These are phyloP conservation scores for Solenopsis invicta DNA, from an alignment of 1,140 invertebrate genomes.

Conservation along the genomic window DNA sequence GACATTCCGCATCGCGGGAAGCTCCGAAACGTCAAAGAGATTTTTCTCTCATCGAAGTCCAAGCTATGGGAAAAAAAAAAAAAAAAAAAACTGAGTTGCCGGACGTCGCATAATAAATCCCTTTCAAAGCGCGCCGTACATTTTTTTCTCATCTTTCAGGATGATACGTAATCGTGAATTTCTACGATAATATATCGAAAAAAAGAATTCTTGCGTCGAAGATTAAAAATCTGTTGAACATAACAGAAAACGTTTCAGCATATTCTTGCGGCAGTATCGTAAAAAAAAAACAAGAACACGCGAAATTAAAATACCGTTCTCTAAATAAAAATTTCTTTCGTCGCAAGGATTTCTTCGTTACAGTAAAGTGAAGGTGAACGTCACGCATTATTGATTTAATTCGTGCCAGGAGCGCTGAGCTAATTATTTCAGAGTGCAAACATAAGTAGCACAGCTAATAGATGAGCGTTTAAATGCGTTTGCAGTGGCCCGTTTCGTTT, in stretches of 20 bases:
- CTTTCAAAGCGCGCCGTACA: neutral
- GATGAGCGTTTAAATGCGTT: slow-evolving; percentile 47
- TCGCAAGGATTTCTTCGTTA: neutral
- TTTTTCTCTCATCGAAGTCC: slow-evolving; percentile 51
- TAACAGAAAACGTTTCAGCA: neutral
- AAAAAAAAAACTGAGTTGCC: neutral
- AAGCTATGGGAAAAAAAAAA: slow-evolving; percentile 29
- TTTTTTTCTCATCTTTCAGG: slow-evolving; percentile 40
- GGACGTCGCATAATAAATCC: slow-evolving; percentile 53
- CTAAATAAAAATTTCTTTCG: neutral
- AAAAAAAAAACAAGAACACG: too few species aligned
- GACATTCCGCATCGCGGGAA: neutral
- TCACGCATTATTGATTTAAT: slow-evolving; percentile 7
- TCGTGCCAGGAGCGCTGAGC: neutral
- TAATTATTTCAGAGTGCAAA: slow-evolving; percentile 42
- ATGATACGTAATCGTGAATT: slow-evolving; percentile 33
- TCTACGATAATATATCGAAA: slow-evolving; percentile 2
- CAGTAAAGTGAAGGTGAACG: neutral
- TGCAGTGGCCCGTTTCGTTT: slow-evolving; percentile 25
- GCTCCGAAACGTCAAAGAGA: slow-evolving; percentile 55
- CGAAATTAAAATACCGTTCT: neutral
- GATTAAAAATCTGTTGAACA: slow-evolving; percentile 19
- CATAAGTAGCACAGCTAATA: slow-evolving; percentile 47
- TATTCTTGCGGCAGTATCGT: neutral
- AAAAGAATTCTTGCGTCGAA: slow-evolving; percentile 14